Conservation (phyloP, 2,113 vertebrate genomes). For the Cisticola juncidis region DNA sequence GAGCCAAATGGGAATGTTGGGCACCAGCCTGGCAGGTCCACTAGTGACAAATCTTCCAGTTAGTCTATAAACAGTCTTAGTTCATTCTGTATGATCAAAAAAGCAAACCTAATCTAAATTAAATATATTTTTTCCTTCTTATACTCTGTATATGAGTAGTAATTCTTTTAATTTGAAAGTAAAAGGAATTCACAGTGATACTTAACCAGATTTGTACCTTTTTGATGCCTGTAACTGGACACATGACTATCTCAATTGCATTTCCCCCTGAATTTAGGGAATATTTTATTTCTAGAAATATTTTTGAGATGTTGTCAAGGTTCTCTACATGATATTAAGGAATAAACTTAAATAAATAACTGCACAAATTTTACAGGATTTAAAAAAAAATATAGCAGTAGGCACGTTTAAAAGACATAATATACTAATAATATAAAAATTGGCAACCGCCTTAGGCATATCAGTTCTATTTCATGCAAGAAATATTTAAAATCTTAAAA, state of each 20-base stretch:
- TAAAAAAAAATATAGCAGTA: background rate
- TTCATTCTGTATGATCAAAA: background rate
- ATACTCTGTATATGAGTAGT: no score
- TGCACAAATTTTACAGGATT: accelerated
- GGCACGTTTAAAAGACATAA: background rate
- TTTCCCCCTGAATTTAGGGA: background rate
- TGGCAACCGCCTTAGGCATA: accelerated
- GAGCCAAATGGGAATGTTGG: background rate
- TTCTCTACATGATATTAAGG: background rate
- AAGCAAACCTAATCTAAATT: background rate
- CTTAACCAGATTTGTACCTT: background rate
- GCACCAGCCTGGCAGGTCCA: background rate
- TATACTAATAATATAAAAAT: background rate
- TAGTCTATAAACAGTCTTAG: background rate
- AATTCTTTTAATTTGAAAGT: background rate
- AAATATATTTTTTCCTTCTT: background rate
- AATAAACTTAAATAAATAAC: background rate
- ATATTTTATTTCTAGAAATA: background rate
- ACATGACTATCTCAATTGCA: accelerated
- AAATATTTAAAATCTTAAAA: background rate
- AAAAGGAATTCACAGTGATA: background rate
- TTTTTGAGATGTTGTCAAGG: background rate
- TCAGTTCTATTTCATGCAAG: background rate
- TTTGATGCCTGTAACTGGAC: background rate
- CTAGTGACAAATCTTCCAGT: background rate